phyloP scores from a whole-genome alignment of 2,797 vertebrate species.

The Momotus momota region DNA sequence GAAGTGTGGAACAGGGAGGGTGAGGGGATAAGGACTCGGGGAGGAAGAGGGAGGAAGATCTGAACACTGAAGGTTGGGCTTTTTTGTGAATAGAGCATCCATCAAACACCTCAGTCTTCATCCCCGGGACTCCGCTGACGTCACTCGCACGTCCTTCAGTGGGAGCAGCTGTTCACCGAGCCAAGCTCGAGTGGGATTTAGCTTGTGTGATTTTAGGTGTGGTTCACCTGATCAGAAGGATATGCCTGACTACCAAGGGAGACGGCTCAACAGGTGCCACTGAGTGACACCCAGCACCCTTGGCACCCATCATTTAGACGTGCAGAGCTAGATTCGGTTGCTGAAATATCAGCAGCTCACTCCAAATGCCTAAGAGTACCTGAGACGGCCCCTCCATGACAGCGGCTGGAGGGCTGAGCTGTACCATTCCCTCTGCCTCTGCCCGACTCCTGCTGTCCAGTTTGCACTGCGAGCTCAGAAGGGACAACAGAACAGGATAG shows the following conservation, averaged over 20 bases:
- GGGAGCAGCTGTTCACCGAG: background rate
- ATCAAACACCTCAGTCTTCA: background rate
- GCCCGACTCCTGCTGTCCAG: background rate
- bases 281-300: background rate
- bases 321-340: background rate
- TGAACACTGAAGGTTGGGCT: background rate
- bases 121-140: background rate
- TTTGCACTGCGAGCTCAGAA: background rate
- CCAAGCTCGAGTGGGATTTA: background rate
- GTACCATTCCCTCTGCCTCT: background rate
- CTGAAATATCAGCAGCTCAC: background rate
- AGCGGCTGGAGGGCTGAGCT: background rate
- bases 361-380: background rate
- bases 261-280: background rate
- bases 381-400: background rate
- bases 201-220: background rate
- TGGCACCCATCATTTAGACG: background rate
- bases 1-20: background rate
- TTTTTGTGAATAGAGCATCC: background rate
- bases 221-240: background rate
- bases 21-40: background rate
- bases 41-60: background rate
- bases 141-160: rapidly evolving
- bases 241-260: background rate
- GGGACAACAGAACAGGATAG: background rate